A percentile compares a stretch with the other conserved stretches of the same genome.
These are phyloP conservation scores for Platypus cylindrus DNA, from an alignment of 2,888 invertebrate genomes.

Conservation along the genomic window DNA sequence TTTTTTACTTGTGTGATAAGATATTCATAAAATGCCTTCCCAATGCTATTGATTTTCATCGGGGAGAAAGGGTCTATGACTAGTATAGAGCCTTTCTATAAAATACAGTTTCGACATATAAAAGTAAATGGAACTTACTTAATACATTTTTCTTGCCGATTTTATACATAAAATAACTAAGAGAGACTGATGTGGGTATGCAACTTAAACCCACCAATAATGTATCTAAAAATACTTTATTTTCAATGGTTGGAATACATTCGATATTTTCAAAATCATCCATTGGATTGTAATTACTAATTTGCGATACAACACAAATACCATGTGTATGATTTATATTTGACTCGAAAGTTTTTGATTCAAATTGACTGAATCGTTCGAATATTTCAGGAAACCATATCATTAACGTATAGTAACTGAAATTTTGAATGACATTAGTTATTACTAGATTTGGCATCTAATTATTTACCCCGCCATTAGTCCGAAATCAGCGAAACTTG, in stretches of 20 bases:
- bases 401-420: conserved; percentile 47
- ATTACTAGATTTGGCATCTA: background rate
- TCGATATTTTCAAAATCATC: conserved; percentile 1
- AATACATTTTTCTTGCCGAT: conserved; percentile 46
- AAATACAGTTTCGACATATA: too few relatives aligned
- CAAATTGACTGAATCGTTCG: conserved; percentile 45
- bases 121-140: conserved; percentile 35
- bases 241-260: conserved; percentile 34
- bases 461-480: conserved; percentile 44
- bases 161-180: conserved; percentile 45
- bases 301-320: conserved; percentile 42
- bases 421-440: conserved; percentile 12
- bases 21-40: too few relatives aligned
- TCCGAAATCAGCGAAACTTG: conserved; percentile 48
- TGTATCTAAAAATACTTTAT: conserved; percentile 43
- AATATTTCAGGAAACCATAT: conserved; percentile 64
- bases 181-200: conserved; percentile 42
- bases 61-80: too few relatives aligned
- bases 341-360: conserved; percentile 32
- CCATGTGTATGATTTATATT: conserved; percentile 39
- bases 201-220: conserved; percentile 45
- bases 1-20: too few relatives aligned
- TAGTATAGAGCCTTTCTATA: too few relatives aligned
- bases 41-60: too few relatives aligned
- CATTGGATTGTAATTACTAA: background rate